Base-by-base conservation (phyloP, 1,140 invertebrate genomes). In the Scaptomyza graminum region DNA sequence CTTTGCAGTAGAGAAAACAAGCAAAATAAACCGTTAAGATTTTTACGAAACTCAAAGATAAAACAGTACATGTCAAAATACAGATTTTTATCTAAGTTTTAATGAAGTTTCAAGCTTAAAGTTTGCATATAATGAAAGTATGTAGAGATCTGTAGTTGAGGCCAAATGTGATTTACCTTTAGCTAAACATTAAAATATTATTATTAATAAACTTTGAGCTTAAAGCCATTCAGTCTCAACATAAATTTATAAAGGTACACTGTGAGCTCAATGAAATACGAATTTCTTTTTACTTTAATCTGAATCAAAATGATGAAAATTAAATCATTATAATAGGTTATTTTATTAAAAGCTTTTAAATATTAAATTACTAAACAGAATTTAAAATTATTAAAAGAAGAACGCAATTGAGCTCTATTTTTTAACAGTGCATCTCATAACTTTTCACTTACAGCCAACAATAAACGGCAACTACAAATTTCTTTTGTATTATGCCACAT, bases 401-500 rank as follows among this genome's bases (percentile, higher is more conserved):
- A 12, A 39, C 12, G 12, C 37, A 39, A 11, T 22, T 22, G 18
- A 22, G 0, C 4, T 22, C 2, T 22, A 22, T 12, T 12, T 39
- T 39, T 39, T 11, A 12, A 39, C 37, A 39, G 37, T 39, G 37
- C 12, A 39, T 39, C 37, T 39, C 37, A 6, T n/a, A 39, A 3
- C 3, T 15, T 22, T n/a, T 62, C 11, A 76, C 49, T 63, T 81
- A 39, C 60, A 85, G 81, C 66, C 56, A 50, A 63, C 41, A 28
- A 28, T 46, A 28, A 59, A 47, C 39, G 41, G 13, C 11, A 37
- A 22, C 47, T 44, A 72, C 69, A 67, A 74, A 81, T 79, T 81
- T 61, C 15, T 61, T 44, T 37, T 28, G 34, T 64, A 47, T 62
- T 62, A 71, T 72, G 72, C 72, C 76, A 70, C 76, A 85, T 80